These are phyloP conservation scores for Larimichthys polyactis DNA, from an alignment of 2,113 vertebrate genomes.

Conservation along the genomic window DNA sequence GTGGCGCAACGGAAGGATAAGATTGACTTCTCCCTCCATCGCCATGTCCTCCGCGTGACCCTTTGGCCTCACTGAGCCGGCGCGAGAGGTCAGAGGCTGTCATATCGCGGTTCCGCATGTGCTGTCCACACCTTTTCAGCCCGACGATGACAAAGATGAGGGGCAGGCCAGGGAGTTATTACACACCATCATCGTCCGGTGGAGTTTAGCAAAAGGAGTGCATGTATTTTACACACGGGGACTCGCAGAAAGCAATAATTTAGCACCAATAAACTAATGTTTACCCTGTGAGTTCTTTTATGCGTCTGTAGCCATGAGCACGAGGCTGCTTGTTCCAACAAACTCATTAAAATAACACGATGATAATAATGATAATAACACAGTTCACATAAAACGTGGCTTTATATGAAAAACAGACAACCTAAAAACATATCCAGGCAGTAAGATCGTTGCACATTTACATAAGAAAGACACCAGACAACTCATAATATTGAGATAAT, in stretches of 20 bases:
- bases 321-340: neutral
- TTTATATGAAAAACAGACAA: no score
- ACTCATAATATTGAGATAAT: neutral
- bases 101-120: conserved; percentile 6
- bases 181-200: neutral
- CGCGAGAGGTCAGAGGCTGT: conserved; percentile 68
- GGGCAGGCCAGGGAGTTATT: neutral
- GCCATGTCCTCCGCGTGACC: conserved; percentile 75
- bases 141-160: conserved; percentile 23
- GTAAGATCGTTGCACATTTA: neutral
- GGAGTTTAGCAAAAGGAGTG: conserved; percentile 1
- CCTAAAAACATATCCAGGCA: neutral
- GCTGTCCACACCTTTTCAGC: conserved; percentile 55
- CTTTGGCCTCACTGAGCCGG: conserved; percentile 39
- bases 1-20: conserved; percentile 71
- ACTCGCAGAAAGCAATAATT: neutral
- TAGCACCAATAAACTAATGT: conserved; percentile 8
- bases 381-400: neutral
- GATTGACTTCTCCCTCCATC: conserved; percentile 69
- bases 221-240: neutral
- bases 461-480: neutral
- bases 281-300: neutral
- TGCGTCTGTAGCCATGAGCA: conserved; percentile 3
- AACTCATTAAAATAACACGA: neutral
- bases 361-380: neutral